Evolutionary conservation across 2,113 vertebrate genomes (phyloP).

Genomic region (Pavo muticus): DNA sequence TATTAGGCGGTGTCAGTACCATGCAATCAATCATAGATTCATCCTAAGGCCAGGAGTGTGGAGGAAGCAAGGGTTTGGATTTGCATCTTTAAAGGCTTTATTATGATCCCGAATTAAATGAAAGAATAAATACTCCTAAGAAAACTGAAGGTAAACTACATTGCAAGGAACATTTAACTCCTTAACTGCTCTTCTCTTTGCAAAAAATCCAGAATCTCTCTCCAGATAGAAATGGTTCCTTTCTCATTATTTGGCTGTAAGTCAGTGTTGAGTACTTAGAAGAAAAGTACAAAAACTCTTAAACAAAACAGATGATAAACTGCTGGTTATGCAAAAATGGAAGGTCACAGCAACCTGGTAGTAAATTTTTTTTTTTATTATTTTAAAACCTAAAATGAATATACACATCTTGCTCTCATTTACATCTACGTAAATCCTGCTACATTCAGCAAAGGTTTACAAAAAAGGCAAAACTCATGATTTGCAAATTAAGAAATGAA

Average conservation of each 20-base stretch:
- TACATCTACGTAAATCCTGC: slow-evolving; percentile 20
- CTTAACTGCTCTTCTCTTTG: neutral
- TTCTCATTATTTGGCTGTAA: neutral
- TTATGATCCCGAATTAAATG: neutral
- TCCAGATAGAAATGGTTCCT: neutral
- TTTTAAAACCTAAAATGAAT: slow-evolving; percentile 22
- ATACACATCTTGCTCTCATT: slow-evolving; percentile 2
- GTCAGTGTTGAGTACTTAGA: neutral
- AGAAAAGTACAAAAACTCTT: neutral
- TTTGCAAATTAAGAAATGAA: slow-evolving; percentile 30
- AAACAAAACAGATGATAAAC: neutral
- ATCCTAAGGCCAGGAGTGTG: neutral
- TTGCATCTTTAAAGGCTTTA: neutral
- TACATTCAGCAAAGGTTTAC: neutral
- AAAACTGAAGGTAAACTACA: neutral
- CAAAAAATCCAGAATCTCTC: neutral
- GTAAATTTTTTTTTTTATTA: neutral
- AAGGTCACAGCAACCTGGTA: neutral
- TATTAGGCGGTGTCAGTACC: neutral
- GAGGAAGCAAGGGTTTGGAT: neutral
- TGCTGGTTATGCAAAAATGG: neutral
- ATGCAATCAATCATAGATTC: neutral
- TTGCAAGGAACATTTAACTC: neutral
- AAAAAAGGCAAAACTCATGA: slow-evolving; percentile 7
- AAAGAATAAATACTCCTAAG: neutral